phyloP scores from a whole-genome alignment of 2,113 vertebrate species.

The Geococcyx californianus region DNA sequence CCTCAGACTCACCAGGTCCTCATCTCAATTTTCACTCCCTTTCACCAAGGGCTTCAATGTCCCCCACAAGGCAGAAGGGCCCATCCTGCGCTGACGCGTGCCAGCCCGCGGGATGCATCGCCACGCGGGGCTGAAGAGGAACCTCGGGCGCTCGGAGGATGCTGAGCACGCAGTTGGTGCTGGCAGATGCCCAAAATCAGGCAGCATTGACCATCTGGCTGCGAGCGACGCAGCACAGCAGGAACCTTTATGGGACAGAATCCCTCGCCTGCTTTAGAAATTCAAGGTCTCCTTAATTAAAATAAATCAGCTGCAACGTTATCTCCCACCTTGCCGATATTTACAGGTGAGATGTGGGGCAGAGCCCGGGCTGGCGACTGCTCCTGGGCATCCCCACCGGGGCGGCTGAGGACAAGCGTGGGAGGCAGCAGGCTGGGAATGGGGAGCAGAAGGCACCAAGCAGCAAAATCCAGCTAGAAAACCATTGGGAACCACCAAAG shows the following conservation, averaged over 20 bases:
- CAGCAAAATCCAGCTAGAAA: not conserved
- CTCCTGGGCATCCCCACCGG: not conserved
- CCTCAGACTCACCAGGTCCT: not conserved
- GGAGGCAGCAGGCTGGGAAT: not conserved
- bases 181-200: accelerated
- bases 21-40: not conserved
- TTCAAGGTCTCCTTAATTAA: not conserved
- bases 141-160: not conserved
- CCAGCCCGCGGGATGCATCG: accelerated
- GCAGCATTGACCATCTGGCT: not conserved
- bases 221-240: not conserved
- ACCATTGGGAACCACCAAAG: not conserved
- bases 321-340: not conserved
- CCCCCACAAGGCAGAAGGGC: not conserved
- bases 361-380: not conserved
- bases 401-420: not conserved
- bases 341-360: not conserved
- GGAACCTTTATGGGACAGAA: not conserved
- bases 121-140: not conserved
- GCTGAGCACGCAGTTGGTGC: not conserved
- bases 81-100: accelerated
- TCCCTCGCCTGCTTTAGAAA: not conserved
- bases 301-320: not conserved
- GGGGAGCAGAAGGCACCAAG: not conserved
- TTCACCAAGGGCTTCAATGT: not conserved